Base-by-base conservation (phyloP, 1,140 invertebrate species). In the Apis florea region DNA sequence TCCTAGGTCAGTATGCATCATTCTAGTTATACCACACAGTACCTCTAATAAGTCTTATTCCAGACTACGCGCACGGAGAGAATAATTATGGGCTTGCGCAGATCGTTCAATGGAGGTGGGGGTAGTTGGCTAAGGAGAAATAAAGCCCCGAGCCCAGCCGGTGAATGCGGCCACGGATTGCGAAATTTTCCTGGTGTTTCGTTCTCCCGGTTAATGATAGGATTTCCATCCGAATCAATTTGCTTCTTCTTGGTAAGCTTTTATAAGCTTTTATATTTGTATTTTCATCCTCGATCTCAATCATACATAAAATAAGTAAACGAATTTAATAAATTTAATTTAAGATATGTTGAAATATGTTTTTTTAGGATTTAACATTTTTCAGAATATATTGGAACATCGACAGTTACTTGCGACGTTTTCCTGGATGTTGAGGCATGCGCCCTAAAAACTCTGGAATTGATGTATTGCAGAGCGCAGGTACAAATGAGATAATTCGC, bases 81-180 rank as follows among this genome's bases (percentile, higher is more conserved):
- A 90, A 93, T 92, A 93, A 93, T 93, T 93, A 93, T 91, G 92
- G 91, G 91, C 90, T 91, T 93, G 93, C 93, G 93, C 93, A 93
- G 89, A 91, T 87, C 89, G 86, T 79, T 66, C 72, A 79, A 70
- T 72, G 82, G 83, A 67, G 51, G 54, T 59, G 15, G 54, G 49
- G 54, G 53, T 26, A 78, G 66, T 70, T 74, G 75, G 63, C 54
- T 74, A 74, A 87, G 82, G 86, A 83, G 84, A 83, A 81, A 86
- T 83, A 84, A 86, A 85, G 82, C 83, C 80, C 70, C 63, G 84
- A 85, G 87, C 87, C 73, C 69, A 80, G 87, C 83, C 87, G 81
- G 72, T 77, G 82, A 86, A 85, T 74, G 80, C 67, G 59, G 85
- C 83, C 82, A 70, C 85, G 83, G 82, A 85, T 83, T 69, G 72